Evolutionary conservation across 2,113 vertebrate genomes (phyloP), one percentile per base, ranked within the genome.

Genomic region (Lophochroa leadbeateri): DNA sequence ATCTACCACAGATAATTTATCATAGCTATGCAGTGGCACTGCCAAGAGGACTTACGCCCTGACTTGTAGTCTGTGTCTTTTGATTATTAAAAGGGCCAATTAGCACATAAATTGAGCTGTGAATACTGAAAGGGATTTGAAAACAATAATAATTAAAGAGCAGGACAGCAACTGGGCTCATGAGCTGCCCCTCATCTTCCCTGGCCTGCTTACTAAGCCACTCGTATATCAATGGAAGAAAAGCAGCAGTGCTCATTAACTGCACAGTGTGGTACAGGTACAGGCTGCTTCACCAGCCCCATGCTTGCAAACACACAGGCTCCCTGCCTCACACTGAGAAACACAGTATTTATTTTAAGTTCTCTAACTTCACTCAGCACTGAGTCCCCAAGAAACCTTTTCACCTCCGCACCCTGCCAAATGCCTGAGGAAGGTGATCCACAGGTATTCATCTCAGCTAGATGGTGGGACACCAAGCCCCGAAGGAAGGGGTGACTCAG

Each of bases 31-130:
- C 60, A 85, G 84, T 3, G 41, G 75, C 75, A 82, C 53, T 63
- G 68, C 78, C 2, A 0, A 58, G 84, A 95, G 87, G 88, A 93
- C 0, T 0, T 58, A 65, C 35, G 19, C 17, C 41, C 52, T 0
- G 2, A 80, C 87, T 92, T 43, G 60, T 50, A 67, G n/a, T 80
- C 85, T 74, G 75, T 74, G 53, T 88, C 92, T 83, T 96, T 86
- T 96, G 92, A 80, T 97, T 92, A 93, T 92, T 92, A 93, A 79
- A 90, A 93, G 37, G 63, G 43, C 29, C 93, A 95, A 95, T 93
- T 95, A 96, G 79, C 87, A 94, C 75, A 90, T 85, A 95, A 96
- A 94, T 93, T 90, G 87, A 96, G 87, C 93, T 96, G 94, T 92
- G 96, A 93, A 93, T 95, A 93, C 71, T 94, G 60, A 94, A 90